phyloP scores from a whole-genome alignment of 2,888 invertebrate genomes.

The Cephus pulcher region DNA sequence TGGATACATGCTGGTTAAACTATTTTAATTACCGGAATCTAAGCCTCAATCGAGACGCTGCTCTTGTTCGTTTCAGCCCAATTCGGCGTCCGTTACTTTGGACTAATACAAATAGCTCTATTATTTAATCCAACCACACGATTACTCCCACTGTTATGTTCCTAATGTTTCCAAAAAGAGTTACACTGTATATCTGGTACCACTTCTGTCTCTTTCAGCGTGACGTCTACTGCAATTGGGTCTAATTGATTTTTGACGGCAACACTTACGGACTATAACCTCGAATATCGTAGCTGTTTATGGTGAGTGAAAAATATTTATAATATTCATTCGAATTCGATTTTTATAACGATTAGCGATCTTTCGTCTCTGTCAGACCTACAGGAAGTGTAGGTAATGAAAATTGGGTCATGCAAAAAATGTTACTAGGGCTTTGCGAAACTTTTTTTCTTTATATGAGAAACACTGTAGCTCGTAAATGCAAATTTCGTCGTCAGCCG shows the following conservation, averaged over 20 bases:
- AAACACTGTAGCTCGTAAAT: background rate
- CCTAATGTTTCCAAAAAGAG: background rate
- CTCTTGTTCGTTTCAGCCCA: background rate
- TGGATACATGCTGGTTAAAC: conserved; percentile 5
- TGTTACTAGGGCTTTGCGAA: background rate
- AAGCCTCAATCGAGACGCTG: conserved; percentile 10
- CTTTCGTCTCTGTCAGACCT: background rate
- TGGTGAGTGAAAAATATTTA: background rate
- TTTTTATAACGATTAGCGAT: background rate
- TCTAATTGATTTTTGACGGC: background rate
- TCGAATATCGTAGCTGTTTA: background rate
- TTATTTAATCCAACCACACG: background rate
- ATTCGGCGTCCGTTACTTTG: background rate
- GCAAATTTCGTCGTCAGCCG: background rate
- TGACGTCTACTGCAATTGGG: background rate
- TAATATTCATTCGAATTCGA: background rate
- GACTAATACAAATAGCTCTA: background rate
- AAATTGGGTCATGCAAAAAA: background rate
- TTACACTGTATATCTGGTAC: background rate
- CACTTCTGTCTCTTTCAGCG: background rate
- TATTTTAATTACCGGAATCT: conserved; percentile 20
- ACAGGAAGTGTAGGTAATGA: background rate
- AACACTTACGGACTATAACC: background rate
- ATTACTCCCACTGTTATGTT: background rate
- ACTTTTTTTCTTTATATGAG: background rate